These are phyloP conservation scores for Notodonta dromedarius DNA, from an alignment of 2,888 invertebrate genomes.

Conservation along the genomic window DNA sequence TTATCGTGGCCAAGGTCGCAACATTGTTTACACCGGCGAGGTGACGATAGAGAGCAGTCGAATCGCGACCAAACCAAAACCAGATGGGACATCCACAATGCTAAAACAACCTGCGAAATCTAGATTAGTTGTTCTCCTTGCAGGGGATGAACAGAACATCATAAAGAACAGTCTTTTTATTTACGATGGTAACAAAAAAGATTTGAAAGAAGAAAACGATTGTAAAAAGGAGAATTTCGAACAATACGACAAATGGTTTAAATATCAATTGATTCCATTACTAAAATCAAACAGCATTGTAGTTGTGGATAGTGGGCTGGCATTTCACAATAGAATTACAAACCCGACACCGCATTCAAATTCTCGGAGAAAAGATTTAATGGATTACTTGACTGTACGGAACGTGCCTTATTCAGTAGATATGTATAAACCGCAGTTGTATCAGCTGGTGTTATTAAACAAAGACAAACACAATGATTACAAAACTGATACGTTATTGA, in stretches of 20 bases:
- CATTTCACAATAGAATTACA: slow-evolving; percentile 41
- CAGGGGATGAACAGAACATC: slow-evolving; percentile 40
- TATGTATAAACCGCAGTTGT: slow-evolving; percentile 46
- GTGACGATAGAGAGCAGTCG: slow-evolving; percentile 41
- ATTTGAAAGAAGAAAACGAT: slow-evolving; percentile 43
- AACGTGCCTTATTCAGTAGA: slow-evolving; percentile 42
- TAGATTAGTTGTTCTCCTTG: slow-evolving; percentile 39
- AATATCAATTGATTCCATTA: slow-evolving; percentile 40
- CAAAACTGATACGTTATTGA: slow-evolving; percentile 38
- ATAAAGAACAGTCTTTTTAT: slow-evolving; percentile 40
- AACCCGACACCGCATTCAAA: slow-evolving; percentile 44
- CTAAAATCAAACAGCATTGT: slow-evolving; percentile 44
- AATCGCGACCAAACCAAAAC: slow-evolving; percentile 42
- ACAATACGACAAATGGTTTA: slow-evolving; percentile 46
- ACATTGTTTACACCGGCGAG: slow-evolving; percentile 46
- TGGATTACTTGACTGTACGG: slow-evolving; percentile 43
- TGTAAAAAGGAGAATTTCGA: slow-evolving; percentile 41
- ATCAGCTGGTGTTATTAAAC: slow-evolving; percentile 41
- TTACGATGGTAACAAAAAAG: slow-evolving; percentile 43
- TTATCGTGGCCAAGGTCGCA: slow-evolving; percentile 40
- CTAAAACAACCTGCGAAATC: slow-evolving; percentile 46
- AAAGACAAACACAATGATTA: slow-evolving; percentile 45
- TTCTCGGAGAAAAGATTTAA: slow-evolving; percentile 45
- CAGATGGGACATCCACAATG: slow-evolving; percentile 42
- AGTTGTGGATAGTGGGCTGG: slow-evolving; percentile 41